Evolutionary conservation across 2,113 vertebrate species (phyloP), one percentile per base, ranked within the genome.

Genomic region (Oreochromis spilurus): DNA sequence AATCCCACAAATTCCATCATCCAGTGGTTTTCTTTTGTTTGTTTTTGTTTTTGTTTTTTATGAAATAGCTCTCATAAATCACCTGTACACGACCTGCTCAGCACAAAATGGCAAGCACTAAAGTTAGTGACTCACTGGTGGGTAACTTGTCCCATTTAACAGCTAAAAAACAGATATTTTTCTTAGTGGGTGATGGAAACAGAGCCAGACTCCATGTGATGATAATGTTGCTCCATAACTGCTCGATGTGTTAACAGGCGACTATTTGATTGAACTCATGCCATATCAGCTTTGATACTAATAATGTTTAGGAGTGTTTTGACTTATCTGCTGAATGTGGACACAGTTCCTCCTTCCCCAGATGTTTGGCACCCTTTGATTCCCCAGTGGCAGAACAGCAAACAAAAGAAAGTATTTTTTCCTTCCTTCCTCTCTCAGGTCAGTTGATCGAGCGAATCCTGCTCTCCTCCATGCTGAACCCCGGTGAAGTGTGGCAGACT

Each of bases 391-490:
- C 72, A 77, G 16, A 31, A n/a, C 26, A 34, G 26, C 45, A 77
- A 77, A 77, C 45, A 34, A 77, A 77, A 77, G 45, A 45, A 54
- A 7, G 21, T 21, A 21, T 45, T 29, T 72, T 11, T 26, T 52
- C 77, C 48, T 10, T 31, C 58, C 4, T 9, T 70, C 13, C 54
- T 79, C 50, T 55, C 70, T 29, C 94, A 97, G 97, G 96, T 89
- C 67, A 96, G 95, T 38, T 97, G 94, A 97, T 97, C 17, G 97
- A 97, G 90, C 93, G 94, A 83, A 94, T 97, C 81, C 95, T 67
- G 84, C 96, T 95, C 75, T 97, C 96, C 55, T 97, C 96, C 87
- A 97, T 95, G 97, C 83, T 93, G 95, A 97, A 96, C 92, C 97
- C 96, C 0, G 94, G 92, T 21, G 97, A 97, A 75, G 96, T 94